phyloP scores from a whole-genome alignment of 1,140 invertebrate genomes.

The Zaprionus inermis region DNA sequence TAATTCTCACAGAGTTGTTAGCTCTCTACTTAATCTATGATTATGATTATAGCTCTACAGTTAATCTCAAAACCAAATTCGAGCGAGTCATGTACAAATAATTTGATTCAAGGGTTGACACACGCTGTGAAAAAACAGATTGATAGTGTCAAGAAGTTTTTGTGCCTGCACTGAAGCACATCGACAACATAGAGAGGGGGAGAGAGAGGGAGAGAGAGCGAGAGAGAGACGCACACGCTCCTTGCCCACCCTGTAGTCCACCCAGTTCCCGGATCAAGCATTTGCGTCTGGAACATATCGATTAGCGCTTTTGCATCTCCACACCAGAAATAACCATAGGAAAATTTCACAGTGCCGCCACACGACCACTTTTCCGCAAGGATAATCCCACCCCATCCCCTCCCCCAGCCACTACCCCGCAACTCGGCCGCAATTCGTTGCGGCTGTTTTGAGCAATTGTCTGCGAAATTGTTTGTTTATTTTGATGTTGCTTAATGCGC shows the following conservation, averaged over 20 bases:
- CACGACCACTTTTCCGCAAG: constrained; percentile 65
- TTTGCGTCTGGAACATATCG: constrained; percentile 73
- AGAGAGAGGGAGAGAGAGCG: too few species aligned
- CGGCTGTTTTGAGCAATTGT: constrained; percentile 68
- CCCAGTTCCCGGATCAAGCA: constrained; percentile 17
- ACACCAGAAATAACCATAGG: constrained; percentile 52
- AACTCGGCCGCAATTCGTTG: constrained; percentile 66
- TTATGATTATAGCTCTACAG: background rate
- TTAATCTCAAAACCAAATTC: constrained; percentile 46
- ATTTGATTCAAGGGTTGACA: constrained; percentile 60
- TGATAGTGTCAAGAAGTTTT: constrained; percentile 67
- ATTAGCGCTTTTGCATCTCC: constrained; percentile 68
- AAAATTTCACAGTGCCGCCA: constrained; percentile 58
- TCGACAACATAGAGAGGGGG: constrained; percentile 26
- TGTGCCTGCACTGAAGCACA: constrained; percentile 33
- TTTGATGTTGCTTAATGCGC: constrained; percentile 81
- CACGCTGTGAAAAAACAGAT: constrained; percentile 65
- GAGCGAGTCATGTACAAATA: constrained; percentile 35
- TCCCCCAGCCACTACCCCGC: constrained; percentile 4
- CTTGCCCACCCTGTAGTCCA: constrained; percentile 15
- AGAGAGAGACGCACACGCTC: constrained; percentile 26
- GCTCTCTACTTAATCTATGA: background rate
- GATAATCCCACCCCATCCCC: constrained; percentile 69
- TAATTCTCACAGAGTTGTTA: background rate
- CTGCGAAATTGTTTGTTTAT: constrained; percentile 80